A percentile compares a stretch with the other conserved stretches of the same genome.
Evolutionary conservation across 1,140 invertebrate genomes (phyloP).

Genomic region (Diorhabda sublineata): DNA sequence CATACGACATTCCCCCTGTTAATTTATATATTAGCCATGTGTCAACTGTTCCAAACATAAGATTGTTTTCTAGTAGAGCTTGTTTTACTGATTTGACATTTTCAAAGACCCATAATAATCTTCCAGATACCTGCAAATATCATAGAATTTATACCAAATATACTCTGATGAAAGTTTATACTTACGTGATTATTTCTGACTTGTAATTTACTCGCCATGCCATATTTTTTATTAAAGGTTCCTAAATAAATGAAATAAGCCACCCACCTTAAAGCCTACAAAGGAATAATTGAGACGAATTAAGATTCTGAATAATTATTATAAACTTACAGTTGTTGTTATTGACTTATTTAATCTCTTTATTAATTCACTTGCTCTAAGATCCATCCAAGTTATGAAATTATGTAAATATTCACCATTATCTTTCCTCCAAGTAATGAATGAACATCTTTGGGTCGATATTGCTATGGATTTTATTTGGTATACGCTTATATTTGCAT

Average conservation of each 20-base stretch:
- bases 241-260: constrained; percentile 69
- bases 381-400: constrained; percentile 96
- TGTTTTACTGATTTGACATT: constrained; percentile 64
- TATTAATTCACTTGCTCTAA: constrained; percentile 74
- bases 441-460: constrained; percentile 81
- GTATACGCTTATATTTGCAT: constrained; percentile 53
- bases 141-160: constrained; percentile 24
- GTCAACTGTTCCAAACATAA: constrained; percentile 87
- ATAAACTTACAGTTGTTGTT: constrained; percentile 59
- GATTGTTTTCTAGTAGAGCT: constrained; percentile 58
- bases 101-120: constrained; percentile 73
- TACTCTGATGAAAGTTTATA: constrained; percentile 8
- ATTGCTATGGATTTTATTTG: constrained; percentile 79
- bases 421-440: constrained; percentile 82
- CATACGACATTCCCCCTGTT: constrained; percentile 59
- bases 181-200: constrained; percentile 37
- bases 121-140: constrained; percentile 63
- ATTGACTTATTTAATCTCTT: constrained; percentile 82
- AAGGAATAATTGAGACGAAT: constrained; percentile 13
- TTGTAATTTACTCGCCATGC: constrained; percentile 69
- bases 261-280: constrained; percentile 48
- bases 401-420: constrained; percentile 84
- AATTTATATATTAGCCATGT: constrained; percentile 86
- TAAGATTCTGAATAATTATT: background rate
- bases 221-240: constrained; percentile 59